Conservation (phyloP, 1,140 invertebrate species). For the Drosophila punjabiensis region DNA sequence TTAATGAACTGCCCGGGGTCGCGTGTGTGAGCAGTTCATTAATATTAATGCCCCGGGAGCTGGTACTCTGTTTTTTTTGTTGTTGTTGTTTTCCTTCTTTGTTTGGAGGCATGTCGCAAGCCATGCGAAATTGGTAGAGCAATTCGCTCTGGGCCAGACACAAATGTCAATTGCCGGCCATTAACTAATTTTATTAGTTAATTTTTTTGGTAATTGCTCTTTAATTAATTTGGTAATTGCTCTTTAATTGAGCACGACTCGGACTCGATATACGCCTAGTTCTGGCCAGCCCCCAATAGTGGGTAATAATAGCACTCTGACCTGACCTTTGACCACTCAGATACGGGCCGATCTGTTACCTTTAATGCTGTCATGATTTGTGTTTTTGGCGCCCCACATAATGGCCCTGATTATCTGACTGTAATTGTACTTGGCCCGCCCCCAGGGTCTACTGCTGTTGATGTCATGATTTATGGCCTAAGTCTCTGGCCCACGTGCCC, state of each 20-base stretch:
- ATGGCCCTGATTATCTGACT: constrained; percentile 68
- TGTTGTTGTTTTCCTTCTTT: constrained; percentile 1
- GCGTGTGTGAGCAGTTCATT: constrained; percentile 76
- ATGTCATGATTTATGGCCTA: constrained; percentile 77
- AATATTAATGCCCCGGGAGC: constrained; percentile 72
- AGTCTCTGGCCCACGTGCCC: constrained; percentile 51
- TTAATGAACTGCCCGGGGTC: constrained; percentile 78
- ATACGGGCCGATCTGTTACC: constrained; percentile 31
- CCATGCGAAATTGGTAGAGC: constrained; percentile 58
- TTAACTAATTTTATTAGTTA: too few species aligned
- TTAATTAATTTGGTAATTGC: constrained; percentile 78
- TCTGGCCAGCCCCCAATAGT: constrained; percentile 8
- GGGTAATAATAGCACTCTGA: constrained; percentile 43
- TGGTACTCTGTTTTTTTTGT: constrained; percentile 38
- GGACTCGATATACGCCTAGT: constrained; percentile 20
- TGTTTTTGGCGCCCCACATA: constrained; percentile 53
- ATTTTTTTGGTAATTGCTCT: constrained; percentile 73
- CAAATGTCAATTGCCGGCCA: constrained; percentile 62
- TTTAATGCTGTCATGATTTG: constrained; percentile 63
- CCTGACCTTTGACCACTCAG: constrained; percentile 54
- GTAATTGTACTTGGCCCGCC: constrained; percentile 29
- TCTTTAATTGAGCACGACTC: constrained; percentile 60
- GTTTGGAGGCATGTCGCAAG: constrained; percentile 7
- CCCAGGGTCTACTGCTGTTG: constrained; percentile 46
- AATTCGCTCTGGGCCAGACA: constrained; percentile 63